Conservation (phyloP, 2,888 invertebrate species). For the Eurytoma adleriae region DNA sequence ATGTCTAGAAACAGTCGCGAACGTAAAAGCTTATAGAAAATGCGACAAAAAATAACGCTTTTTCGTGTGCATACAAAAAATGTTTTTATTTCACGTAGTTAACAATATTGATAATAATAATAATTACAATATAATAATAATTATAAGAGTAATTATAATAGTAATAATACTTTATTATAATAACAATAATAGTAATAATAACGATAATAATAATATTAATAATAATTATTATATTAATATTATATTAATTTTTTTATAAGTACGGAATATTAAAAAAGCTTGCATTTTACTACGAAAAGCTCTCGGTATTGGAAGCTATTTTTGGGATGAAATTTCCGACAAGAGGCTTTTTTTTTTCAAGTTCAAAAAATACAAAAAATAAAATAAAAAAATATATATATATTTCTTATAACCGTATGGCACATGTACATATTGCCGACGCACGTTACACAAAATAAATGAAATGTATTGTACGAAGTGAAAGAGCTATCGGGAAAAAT, state of each 20-base stretch:
- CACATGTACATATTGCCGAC: conserved; percentile 65
- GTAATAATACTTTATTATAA: conserved; percentile 11
- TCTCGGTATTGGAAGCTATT: conserved; percentile 65
- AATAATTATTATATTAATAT: conserved; percentile 12
- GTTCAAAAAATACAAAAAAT: conserved; percentile 63
- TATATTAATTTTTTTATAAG: conserved; percentile 24
- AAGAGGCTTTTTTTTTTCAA: conserved; percentile 52
- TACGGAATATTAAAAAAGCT: conserved; percentile 32
- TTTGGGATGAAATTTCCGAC: conserved; percentile 58
- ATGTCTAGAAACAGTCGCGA: conserved; percentile 59
- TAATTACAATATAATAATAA: not conserved
- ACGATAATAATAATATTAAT: conserved; percentile 9
- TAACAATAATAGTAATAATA: conserved; percentile 30
- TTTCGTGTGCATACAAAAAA: conserved; percentile 51
- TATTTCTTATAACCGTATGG: conserved; percentile 68
- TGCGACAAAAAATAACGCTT: conserved; percentile 51
- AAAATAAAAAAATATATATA: conserved; percentile 64
- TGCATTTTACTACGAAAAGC: conserved; percentile 52
- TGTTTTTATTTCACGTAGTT: conserved; percentile 54
- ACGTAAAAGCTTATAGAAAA: conserved; percentile 48
- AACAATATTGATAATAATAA: conserved; percentile 39
- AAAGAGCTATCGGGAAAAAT: conserved; percentile 30
- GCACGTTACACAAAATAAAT: conserved; percentile 54
- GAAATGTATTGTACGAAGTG: conserved; percentile 41
- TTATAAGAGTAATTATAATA: conserved; percentile 6